phyloP scores from a whole-genome alignment of 1,140 invertebrate species.

The Trichogramma pretiosum region DNA sequence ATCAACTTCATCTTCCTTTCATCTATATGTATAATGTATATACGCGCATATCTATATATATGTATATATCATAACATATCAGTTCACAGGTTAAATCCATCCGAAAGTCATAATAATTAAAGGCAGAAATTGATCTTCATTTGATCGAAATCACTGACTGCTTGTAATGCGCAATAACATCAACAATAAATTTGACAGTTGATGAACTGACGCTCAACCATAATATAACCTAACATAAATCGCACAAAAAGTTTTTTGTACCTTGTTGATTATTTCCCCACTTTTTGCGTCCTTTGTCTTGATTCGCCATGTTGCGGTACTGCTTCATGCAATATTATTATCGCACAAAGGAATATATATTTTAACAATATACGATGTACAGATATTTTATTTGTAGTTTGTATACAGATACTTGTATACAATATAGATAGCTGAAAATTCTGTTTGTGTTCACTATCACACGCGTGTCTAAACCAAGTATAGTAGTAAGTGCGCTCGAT shows the following conservation, averaged over 20 bases:
- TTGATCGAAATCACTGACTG: too few relatives aligned
- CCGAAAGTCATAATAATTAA: background rate
- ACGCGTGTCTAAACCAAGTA: background rate
- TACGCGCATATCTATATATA: too few relatives aligned
- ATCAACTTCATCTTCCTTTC: too few relatives aligned
- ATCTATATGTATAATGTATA: too few relatives aligned
- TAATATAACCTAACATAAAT: background rate
- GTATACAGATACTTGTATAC: too few relatives aligned
- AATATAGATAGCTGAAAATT: too few relatives aligned
- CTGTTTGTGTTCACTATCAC: too few relatives aligned
- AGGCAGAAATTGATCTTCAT: too few relatives aligned
- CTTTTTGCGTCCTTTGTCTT: slow-evolving; percentile 49
- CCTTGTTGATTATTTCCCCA: slow-evolving; percentile 46
- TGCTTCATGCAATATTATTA: slow-evolving; percentile 22
- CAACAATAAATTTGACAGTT: background rate
- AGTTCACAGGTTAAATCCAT: slow-evolving; percentile 15
- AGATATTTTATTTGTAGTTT: too few relatives aligned
- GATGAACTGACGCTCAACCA: background rate
- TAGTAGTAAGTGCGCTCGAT: background rate
- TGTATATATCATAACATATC: background rate
- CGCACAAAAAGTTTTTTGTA: slow-evolving; percentile 22
- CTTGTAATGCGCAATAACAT: too few relatives aligned
- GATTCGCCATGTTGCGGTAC: slow-evolving; percentile 45
- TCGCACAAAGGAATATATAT: slow-evolving; percentile 10
- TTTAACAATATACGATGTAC: background rate